A percentile compares a stretch with the other conserved stretches of the same genome.
Conservation (phyloP, 2,113 vertebrate genomes). For the Euleptes europaea region DNA sequence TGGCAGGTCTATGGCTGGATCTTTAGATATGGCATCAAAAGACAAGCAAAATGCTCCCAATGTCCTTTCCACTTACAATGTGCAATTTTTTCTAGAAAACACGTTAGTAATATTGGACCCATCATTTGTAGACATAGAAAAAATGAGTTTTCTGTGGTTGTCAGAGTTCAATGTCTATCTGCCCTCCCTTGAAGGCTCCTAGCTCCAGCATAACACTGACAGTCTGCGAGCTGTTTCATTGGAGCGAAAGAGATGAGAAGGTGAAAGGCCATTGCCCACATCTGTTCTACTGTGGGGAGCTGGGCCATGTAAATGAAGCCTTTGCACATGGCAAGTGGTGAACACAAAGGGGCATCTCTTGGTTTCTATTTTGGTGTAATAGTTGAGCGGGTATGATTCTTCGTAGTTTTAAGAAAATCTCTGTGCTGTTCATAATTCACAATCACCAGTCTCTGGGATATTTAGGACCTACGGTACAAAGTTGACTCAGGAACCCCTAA, state of each 20-base stretch:
- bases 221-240: background rate
- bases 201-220: background rate
- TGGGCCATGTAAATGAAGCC: background rate
- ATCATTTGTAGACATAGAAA: background rate
- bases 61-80: too few relatives aligned
- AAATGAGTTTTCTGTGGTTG: background rate
- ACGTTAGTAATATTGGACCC: background rate
- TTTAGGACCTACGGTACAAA: slow-evolving; percentile 17
- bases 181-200: background rate
- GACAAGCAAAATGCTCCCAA: too few relatives aligned
- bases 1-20: too few relatives aligned
- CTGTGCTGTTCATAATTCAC: background rate
- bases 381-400: background rate
- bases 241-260: background rate
- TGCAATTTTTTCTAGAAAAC: too few relatives aligned
- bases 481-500: slow-evolving; percentile 19
- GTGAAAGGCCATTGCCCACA: background rate
- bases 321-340: background rate
- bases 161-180: background rate
- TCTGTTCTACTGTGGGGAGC: background rate
- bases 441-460: background rate
- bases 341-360: background rate
- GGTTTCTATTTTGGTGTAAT: background rate
- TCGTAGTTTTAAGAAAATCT: background rate
- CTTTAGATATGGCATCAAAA: too few relatives aligned